Percentiles rank a stretch among this genome's conserved stretches.
These are phyloP conservation scores for Thecocarcelia acutangulata DNA, from an alignment of 2,888 invertebrate genomes.

Conservation along the genomic window DNA sequence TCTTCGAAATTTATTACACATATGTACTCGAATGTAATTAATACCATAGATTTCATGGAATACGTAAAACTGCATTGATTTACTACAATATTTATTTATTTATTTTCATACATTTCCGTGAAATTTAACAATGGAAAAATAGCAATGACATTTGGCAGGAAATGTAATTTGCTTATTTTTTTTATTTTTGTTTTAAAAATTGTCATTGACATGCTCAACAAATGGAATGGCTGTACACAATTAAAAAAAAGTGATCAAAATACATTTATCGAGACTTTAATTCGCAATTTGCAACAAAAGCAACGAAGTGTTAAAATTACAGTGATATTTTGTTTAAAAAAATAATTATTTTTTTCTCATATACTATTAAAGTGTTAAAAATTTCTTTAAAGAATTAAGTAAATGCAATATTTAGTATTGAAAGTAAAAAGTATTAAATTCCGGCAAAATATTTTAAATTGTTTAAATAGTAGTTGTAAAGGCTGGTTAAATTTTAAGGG, in stretches of 20 bases:
- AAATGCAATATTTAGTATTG: no score
- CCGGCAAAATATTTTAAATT: no score
- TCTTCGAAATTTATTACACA: no score
- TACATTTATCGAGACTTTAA: background rate
- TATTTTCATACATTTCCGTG: constrained; percentile 32
- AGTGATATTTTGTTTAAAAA: background rate
- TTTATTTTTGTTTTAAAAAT: constrained; percentile 36
- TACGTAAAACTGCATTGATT: no score
- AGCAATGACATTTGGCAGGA: constrained; percentile 43
- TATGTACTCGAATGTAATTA: no score
- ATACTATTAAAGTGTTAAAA: no score
- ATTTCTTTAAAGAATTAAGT: no score
- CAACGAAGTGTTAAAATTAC: background rate
- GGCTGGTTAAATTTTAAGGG: no score
- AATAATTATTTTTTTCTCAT: no score
- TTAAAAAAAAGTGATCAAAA: constrained; percentile 16
- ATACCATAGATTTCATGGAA: no score
- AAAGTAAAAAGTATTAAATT: no score
- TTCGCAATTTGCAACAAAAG: background rate
- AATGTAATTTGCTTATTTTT: constrained; percentile 55
- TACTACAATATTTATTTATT: background rate
- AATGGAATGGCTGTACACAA: constrained; percentile 22
- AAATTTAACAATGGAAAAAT: constrained; percentile 32
- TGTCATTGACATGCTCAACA: constrained; percentile 13
- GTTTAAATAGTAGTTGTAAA: no score